Percentiles rank a stretch among this genome's conserved stretches.
Evolutionary conservation across 2,113 vertebrate genomes (phyloP).

Genomic region (Erinaceus europaeus): DNA sequence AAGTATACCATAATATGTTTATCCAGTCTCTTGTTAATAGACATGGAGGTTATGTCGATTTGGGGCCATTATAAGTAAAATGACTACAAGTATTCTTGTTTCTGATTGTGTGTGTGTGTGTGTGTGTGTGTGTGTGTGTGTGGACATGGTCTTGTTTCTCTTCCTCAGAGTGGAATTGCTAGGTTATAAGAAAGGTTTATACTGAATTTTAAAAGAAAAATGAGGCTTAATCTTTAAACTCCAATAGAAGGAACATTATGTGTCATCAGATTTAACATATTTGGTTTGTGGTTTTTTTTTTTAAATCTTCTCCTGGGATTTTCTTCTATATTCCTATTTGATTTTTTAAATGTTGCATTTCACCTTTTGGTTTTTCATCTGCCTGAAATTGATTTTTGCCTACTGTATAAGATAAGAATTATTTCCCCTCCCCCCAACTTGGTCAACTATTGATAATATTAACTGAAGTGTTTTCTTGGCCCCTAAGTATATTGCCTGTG

Average conservation of each 20-base stretch:
- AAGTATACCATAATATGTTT: background rate
- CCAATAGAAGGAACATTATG: background rate
- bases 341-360: conserved; percentile 17
- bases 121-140: background rate
- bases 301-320: background rate
- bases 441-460: background rate
- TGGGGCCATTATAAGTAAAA: background rate
- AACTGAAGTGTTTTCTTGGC: too few relatives aligned
- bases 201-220: background rate
- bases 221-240: background rate
- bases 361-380: background rate
- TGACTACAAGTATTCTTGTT: background rate
- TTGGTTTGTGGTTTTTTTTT: background rate
- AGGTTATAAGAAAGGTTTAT: background rate
- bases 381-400: background rate
- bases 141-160: background rate
- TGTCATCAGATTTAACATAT: background rate
- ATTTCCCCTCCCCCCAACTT: background rate
- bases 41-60: background rate
- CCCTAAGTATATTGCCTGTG: background rate
- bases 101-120: too few relatives aligned
- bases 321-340: background rate
- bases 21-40: background rate
- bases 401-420: background rate
- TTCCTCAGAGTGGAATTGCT: background rate